Conservation (phyloP, 2,797 vertebrate species). For the Amblyopsis hoosieri region DNA sequence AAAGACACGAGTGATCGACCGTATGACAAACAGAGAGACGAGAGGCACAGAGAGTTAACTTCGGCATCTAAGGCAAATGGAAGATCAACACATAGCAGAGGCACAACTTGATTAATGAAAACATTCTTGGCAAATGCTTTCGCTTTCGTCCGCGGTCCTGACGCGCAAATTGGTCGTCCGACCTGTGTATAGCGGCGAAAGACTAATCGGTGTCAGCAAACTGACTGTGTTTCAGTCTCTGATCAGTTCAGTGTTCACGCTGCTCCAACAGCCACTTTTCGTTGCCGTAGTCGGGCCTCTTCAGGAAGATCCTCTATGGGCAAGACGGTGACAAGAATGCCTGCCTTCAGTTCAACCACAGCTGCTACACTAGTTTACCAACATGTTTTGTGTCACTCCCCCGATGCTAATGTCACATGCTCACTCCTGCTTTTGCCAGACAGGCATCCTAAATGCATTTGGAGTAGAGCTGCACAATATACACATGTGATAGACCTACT, state of each 20-base stretch:
- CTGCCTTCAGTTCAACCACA: not conserved
- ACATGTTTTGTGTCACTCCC: not conserved
- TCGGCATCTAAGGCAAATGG: slow-evolving; percentile 32
- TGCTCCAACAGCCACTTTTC: slow-evolving; percentile 97
- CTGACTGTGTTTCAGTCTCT: slow-evolving; percentile 97
- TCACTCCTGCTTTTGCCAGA: too few species aligned
- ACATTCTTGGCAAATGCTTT: too few species aligned
- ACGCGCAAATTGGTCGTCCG: slow-evolving; percentile 85
- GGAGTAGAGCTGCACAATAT: too few species aligned
- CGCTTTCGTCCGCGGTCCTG: too few species aligned
- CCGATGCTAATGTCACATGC: too few species aligned
- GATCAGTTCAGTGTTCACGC: slow-evolving; percentile 94
- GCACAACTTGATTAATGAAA: not conserved
- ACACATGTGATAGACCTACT: too few species aligned
- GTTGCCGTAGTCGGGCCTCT: slow-evolving; percentile 95
- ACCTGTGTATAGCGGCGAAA: slow-evolving; percentile 74
- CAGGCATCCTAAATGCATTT: too few species aligned
- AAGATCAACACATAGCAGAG: slow-evolving; percentile 26
- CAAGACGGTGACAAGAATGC: slow-evolving; percentile 61
- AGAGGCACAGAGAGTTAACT: slow-evolving; percentile 32
- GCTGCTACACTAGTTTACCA: not conserved
- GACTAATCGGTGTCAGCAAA: slow-evolving; percentile 79
- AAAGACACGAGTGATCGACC: slow-evolving; percentile 39
- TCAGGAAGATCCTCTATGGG: slow-evolving; percentile 94
- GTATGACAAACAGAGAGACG: slow-evolving; percentile 25